These are phyloP conservation scores for Melieria crassipennis DNA, from an alignment of 2,888 invertebrate species.

Conservation along the genomic window DNA sequence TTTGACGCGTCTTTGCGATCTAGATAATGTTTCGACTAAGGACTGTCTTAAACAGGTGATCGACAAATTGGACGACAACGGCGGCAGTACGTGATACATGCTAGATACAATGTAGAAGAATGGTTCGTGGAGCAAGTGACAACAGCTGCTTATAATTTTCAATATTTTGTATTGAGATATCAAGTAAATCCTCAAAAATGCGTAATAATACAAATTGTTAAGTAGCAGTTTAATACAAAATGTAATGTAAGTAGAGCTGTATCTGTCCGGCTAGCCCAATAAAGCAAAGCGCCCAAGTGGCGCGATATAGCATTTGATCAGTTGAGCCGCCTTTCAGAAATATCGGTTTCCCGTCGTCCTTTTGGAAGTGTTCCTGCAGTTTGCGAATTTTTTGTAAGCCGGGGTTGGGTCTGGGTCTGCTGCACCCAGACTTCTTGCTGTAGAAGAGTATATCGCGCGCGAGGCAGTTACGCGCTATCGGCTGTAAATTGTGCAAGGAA, in stretches of 20 bases:
- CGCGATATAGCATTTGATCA: conserved; percentile 63
- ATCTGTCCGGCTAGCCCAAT: conserved; percentile 50
- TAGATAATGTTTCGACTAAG: conserved; percentile 67
- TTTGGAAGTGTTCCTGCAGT: conserved; percentile 42
- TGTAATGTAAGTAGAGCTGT: conserved; percentile 44
- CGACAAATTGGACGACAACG: conserved; percentile 65
- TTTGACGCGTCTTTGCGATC: conserved; percentile 66
- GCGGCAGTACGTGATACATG: conserved; percentile 6
- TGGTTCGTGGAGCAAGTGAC: conserved; percentile 6
- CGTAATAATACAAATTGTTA: conserved; percentile 22
- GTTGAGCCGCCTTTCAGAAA: conserved; percentile 65
- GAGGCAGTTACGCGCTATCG: too few relatives aligned
- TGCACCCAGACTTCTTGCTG: too few relatives aligned
- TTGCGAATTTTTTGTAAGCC: conserved; percentile 33
- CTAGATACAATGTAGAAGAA: conserved; percentile 7
- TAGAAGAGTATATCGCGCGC: too few relatives aligned
- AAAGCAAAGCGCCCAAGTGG: conserved; percentile 54
- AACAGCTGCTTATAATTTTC: conserved; percentile 20
- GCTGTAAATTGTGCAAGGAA: too few relatives aligned
- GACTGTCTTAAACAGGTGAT: conserved; percentile 67
- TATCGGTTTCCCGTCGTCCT: conserved; percentile 64
- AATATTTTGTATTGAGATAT: conserved; percentile 27
- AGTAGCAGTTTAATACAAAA: conserved; percentile 30
- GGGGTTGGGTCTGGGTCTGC: conserved; percentile 8
- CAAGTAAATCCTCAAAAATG: conserved; percentile 12